Conservation (phyloP, 2,888 invertebrate genomes). For the Elmis aenea region DNA sequence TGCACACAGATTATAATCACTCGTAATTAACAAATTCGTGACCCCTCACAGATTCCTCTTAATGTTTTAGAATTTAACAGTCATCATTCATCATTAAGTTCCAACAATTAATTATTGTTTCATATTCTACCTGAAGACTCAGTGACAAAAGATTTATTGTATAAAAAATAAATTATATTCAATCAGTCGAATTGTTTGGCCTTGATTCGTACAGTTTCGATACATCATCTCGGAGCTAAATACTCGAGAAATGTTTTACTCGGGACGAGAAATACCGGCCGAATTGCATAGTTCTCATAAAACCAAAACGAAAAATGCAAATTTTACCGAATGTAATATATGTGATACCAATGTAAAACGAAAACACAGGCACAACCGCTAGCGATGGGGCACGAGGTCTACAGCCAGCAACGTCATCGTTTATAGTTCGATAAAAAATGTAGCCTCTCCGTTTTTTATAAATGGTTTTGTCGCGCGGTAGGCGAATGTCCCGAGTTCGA, state of each 20-base stretch:
- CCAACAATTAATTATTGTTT: constrained; percentile 46
- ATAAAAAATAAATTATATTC: constrained; percentile 45
- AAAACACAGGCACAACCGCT: not conserved
- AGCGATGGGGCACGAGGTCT: not conserved
- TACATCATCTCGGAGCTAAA: no score
- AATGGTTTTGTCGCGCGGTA: constrained; percentile 35
- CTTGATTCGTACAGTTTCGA: constrained; percentile 1
- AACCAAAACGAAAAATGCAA: no score
- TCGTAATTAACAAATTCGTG: constrained; percentile 48
- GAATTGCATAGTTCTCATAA: no score
- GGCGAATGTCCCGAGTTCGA: constrained; percentile 29
- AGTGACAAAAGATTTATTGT: constrained; percentile 48
- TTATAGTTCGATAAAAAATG: constrained; percentile 23
- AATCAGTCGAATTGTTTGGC: constrained; percentile 24
- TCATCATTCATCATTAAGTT: constrained; percentile 47
- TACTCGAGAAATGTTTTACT: no score
- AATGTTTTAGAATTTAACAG: constrained; percentile 44
- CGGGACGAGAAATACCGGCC: no score
- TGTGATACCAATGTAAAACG: no score
- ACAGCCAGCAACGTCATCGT: constrained; percentile 7
- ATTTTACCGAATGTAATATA: no score
- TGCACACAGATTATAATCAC: constrained; percentile 40
- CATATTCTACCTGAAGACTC: constrained; percentile 31
- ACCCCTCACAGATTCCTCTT: constrained; percentile 40
- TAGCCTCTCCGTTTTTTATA: constrained; percentile 25